Evolutionary conservation across 2,888 invertebrate genomes (phyloP).

Genomic region (Drosophila acutilabella): DNA sequence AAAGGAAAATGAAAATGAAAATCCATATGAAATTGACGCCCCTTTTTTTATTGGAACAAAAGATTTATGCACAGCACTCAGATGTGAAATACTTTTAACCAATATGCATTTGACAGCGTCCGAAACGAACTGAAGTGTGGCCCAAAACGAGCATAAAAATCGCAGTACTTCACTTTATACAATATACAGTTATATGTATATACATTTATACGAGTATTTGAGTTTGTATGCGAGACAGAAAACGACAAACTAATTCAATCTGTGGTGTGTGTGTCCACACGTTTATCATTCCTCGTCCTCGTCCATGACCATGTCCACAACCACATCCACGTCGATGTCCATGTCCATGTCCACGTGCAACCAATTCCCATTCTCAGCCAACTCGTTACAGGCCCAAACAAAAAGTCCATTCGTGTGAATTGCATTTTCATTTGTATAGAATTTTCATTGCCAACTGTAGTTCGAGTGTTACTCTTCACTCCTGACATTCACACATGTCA

Average conservation of each 20-base stretch:
- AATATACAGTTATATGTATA: background rate
- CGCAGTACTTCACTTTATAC: constrained; percentile 28
- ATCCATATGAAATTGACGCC: constrained; percentile 33
- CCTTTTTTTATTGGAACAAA: constrained; percentile 54
- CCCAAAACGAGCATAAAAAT: constrained; percentile 35
- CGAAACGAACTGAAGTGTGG: constrained; percentile 36
- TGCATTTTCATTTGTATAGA: constrained; percentile 80
- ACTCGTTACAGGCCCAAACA: constrained; percentile 44
- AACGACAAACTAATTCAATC: constrained; percentile 77
- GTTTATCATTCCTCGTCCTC: constrained; percentile 62
- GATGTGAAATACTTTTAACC: constrained; percentile 34
- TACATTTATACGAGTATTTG: constrained; percentile 4
- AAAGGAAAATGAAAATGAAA: constrained; percentile 12
- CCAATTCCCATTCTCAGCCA: constrained; percentile 19
- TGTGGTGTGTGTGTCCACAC: constrained; percentile 61
- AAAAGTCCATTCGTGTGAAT: constrained; percentile 70
- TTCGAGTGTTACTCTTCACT: constrained; percentile 54
- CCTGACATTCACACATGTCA: constrained; percentile 59
- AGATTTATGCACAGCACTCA: constrained; percentile 61
- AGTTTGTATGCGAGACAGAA: constrained; percentile 35
- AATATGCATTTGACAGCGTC: constrained; percentile 72
- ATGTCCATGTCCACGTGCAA: constrained; percentile 1
- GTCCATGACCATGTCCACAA: constrained; percentile 47
- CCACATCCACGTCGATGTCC: constrained; percentile 1
- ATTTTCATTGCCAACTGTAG: constrained; percentile 70